Evolutionary conservation across 2,888 invertebrate genomes (phyloP).

Genomic region (Neocrepidodera transversa): DNA sequence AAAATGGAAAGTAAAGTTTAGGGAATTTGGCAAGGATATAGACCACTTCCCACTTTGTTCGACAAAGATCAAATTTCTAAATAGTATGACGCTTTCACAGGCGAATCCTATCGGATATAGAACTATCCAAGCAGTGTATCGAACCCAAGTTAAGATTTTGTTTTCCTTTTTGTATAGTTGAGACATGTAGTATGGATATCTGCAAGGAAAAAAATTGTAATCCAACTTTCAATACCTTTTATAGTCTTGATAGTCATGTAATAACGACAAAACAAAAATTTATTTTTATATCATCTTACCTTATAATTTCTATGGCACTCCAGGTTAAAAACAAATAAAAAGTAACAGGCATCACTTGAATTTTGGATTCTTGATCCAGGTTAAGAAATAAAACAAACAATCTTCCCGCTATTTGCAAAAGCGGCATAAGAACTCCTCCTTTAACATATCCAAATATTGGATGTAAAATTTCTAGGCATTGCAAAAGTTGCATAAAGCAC

Average conservation of each 20-base stretch:
- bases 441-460: conserved; percentile 88
- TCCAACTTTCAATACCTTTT: too few relatives aligned
- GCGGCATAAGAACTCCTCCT: conserved; percentile 74
- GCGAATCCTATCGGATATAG: conserved; percentile 90
- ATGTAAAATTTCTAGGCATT: conserved; percentile 88
- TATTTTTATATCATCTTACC: conserved; percentile 67
- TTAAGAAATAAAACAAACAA: conserved; percentile 75
- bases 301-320: conserved; percentile 81
- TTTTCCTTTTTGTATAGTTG: conserved; percentile 78
- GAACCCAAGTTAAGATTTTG: conserved; percentile 83
- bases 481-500: conserved; percentile 82
- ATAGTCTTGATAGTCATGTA: too few relatives aligned
- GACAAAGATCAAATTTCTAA: conserved; percentile 87
- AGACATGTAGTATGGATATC: conserved; percentile 92
- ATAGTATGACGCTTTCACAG: conserved; percentile 82
- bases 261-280: too few relatives aligned
- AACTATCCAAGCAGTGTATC: conserved; percentile 93
- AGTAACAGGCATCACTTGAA: conserved; percentile 87
- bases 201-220: conserved; percentile 57
- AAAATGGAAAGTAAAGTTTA: conserved; percentile 88
- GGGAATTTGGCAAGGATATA: conserved; percentile 79
- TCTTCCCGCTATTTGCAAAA: conserved; percentile 82
- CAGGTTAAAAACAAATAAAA: conserved; percentile 89
- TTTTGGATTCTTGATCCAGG: conserved; percentile 83
- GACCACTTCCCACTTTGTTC: conserved; percentile 83